These are phyloP conservation scores for Platalea minor DNA, from an alignment of 2,797 vertebrate genomes.

Conservation along the genomic window DNA sequence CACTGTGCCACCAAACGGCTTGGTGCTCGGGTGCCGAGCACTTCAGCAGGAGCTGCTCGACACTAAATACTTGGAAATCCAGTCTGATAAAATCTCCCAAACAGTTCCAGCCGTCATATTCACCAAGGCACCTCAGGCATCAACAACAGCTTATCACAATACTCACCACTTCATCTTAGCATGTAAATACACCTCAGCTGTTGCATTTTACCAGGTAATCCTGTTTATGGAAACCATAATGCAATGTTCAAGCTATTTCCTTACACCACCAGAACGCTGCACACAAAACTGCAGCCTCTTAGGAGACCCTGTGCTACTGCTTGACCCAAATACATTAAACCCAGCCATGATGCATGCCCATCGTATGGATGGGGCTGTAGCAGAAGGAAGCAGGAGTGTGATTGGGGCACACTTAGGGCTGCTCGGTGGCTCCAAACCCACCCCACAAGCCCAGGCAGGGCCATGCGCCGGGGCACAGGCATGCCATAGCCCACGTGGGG, in stretches of 20 bases:
- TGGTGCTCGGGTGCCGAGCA: fast-evolving
- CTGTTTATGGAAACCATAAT: not conserved
- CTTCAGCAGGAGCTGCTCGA: not conserved
- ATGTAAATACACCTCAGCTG: not conserved
- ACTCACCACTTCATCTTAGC: not conserved
- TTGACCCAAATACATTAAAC: not conserved
- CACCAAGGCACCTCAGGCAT: not conserved
- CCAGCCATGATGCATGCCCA: not conserved
- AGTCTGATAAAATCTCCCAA: not conserved
- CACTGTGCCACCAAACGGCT: not conserved
- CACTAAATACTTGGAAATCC: not conserved
- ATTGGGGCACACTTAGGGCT: not conserved
- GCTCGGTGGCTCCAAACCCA: not conserved
- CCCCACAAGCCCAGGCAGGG: not conserved
- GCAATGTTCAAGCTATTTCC: not conserved
- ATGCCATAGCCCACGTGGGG: fast-evolving
- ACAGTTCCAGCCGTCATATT: not conserved
- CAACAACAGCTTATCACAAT: not conserved
- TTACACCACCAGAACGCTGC: not conserved
- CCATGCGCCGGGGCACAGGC: not conserved
- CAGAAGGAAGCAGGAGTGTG: not conserved
- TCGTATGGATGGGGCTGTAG: fast-evolving
- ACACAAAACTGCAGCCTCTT: not conserved
- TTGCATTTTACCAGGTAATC: not conserved
- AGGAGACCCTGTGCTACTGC: not conserved